Conservation (phyloP, 2,797 vertebrate genomes). For the Micromesistius poutassou region DNA sequence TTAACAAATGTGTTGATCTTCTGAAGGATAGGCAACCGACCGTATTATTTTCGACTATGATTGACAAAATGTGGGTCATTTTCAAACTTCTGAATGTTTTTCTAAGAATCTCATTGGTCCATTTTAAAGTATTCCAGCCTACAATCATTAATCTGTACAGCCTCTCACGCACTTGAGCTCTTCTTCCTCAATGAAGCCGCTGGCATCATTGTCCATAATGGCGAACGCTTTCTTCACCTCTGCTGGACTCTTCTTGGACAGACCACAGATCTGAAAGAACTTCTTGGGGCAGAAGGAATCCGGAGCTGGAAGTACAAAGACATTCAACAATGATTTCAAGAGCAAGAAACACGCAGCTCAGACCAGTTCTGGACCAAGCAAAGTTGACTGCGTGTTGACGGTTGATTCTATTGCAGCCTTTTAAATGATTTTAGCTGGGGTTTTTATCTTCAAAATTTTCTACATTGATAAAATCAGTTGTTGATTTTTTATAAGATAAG, state of each 20-base stretch:
- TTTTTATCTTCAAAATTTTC: neutral
- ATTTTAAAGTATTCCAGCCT: neutral
- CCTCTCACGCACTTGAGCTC: constrained; percentile 84
- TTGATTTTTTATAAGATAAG: neutral
- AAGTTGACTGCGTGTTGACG: neutral
- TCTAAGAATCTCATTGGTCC: neutral
- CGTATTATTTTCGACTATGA: neutral
- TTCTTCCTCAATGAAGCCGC: constrained; percentile 89
- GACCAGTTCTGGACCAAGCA: neutral
- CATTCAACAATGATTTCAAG: neutral
- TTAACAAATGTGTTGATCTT: neutral
- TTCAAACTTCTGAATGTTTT: neutral
- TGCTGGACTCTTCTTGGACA: constrained; percentile 84
- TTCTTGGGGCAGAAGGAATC: constrained; percentile 92
- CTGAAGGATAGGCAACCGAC: neutral
- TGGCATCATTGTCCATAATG: constrained; percentile 87
- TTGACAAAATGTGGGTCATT: neutral
- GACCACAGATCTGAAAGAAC: constrained; percentile 92
- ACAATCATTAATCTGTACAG: neutral
- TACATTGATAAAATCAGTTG: neutral
- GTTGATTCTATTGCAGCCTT: neutral
- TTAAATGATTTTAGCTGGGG: neutral
- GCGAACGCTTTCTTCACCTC: constrained; percentile 88
- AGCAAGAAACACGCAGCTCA: too few species aligned
- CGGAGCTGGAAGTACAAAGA: constrained; percentile 73